Percentiles rank a stretch among this genome's conserved stretches.
phyloP scores from a whole-genome alignment of 2,888 invertebrate genomes.

The Crioceris asparagi region DNA sequence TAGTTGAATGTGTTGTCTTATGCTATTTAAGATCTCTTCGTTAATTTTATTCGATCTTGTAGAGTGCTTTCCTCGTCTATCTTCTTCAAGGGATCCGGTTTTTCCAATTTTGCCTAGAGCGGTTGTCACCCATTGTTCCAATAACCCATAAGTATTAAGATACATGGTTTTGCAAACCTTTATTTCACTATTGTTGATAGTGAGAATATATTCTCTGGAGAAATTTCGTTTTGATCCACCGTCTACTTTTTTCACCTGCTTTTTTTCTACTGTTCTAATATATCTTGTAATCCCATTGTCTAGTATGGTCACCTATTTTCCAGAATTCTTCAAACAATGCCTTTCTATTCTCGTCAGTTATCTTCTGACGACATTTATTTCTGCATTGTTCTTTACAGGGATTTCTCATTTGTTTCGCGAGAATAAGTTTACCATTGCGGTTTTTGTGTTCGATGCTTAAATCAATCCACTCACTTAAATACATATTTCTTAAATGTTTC shows the following conservation, averaged over 20 bases:
- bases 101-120: conserved; percentile 2
- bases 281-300: conserved; percentile 1
- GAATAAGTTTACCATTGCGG: too few relatives aligned
- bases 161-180: conserved; percentile 2
- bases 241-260: too few relatives aligned
- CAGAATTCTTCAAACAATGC: conserved; percentile 4
- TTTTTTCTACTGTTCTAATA: too few relatives aligned
- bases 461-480: too few relatives aligned
- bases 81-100: conserved; percentile 4
- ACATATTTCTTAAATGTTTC: too few relatives aligned
- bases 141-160: conserved; percentile 5
- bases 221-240: too few relatives aligned
- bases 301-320: conserved; percentile 4
- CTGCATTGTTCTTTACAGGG: conserved; percentile 5
- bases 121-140: conserved; percentile 5
- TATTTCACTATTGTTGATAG: conserved; percentile 4
- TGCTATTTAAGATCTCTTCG: conserved; percentile 2
- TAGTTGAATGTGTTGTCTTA: background rate
- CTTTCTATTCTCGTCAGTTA: conserved; percentile 4
- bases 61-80: conserved; percentile 3
- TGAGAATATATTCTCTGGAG: too few relatives aligned
- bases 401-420: too few relatives aligned
- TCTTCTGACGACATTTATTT: conserved; percentile 4
- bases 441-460: too few relatives aligned
- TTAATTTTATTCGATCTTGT: conserved; percentile 4